Conservation (phyloP, 2,888 invertebrate species). For the Amphimallon solstitiale region DNA sequence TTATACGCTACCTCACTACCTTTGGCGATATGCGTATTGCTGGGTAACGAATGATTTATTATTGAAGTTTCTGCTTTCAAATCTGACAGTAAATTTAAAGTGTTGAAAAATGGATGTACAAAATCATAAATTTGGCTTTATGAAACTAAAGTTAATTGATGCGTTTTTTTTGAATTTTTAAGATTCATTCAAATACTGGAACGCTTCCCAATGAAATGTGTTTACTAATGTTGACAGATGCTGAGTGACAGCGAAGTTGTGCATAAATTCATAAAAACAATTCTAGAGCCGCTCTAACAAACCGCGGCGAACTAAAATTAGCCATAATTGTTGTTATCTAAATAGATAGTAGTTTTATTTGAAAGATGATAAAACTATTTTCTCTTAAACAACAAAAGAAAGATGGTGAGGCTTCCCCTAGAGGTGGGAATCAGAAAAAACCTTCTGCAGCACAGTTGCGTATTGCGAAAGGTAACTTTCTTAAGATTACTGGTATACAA, state of each 20-base stretch:
- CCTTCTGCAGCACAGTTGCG: slow-evolving; percentile 96
- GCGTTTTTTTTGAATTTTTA: slow-evolving; percentile 14
- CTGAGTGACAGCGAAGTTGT: slow-evolving; percentile 44
- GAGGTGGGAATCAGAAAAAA: slow-evolving; percentile 84
- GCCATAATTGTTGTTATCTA: slow-evolving; percentile 26
- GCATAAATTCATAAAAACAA: slow-evolving; percentile 45
- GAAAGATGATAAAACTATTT: slow-evolving; percentile 94
- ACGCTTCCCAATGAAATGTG: slow-evolving; percentile 37
- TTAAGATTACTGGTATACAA: slow-evolving; percentile 7
- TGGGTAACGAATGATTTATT: slow-evolving; percentile 1
- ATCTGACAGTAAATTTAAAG: slow-evolving; percentile 39
- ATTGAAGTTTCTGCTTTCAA: slow-evolving; percentile 19
- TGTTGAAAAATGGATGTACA: slow-evolving; percentile 26
- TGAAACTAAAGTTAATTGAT: slow-evolving; percentile 15
- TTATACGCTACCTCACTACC: too few relatives aligned
- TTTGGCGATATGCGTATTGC: slow-evolving; percentile 5
- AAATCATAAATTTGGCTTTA: slow-evolving; percentile 20
- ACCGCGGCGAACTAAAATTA: slow-evolving; percentile 28
- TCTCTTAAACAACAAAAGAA: slow-evolving; percentile 98
- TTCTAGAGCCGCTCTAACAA: slow-evolving; percentile 38
- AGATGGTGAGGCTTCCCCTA: slow-evolving; percentile 89
- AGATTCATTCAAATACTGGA: slow-evolving; percentile 29
- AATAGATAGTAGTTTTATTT: slow-evolving; percentile 31
- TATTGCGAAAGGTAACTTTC: slow-evolving; percentile 91
- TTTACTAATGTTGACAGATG: slow-evolving; percentile 47